phyloP scores from a whole-genome alignment of 2,797 vertebrate species.

The Nannoperca australis region DNA sequence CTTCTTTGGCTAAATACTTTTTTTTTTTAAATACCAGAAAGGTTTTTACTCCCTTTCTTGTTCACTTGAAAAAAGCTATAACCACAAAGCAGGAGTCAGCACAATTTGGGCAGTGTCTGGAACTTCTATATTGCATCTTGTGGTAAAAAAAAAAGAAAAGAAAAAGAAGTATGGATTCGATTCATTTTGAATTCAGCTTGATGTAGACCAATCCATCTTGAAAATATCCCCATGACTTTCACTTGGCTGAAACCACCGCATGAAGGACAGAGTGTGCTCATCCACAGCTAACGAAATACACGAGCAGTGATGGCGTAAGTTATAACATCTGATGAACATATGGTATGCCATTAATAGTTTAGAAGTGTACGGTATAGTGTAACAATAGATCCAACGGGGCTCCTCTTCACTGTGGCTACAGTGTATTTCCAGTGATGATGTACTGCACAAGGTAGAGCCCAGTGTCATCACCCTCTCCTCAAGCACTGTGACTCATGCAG shows the following conservation, averaged over 20 bases:
- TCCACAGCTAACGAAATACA: constrained; percentile 25
- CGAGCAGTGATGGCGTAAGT: constrained; percentile 22
- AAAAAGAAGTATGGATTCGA: constrained; percentile 42
- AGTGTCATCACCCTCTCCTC: constrained; percentile 65
- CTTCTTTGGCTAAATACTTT: constrained; percentile 48
- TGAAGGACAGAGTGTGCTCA: constrained; percentile 39
- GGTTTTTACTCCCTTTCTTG: constrained; percentile 53
- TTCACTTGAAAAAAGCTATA: constrained; percentile 41
- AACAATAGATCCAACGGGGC: constrained; percentile 68
- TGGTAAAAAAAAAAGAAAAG: constrained; percentile 27
- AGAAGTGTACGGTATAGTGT: constrained; percentile 46
- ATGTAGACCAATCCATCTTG: constrained; percentile 24
- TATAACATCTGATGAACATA: constrained; percentile 40
- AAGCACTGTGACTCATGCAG: constrained; percentile 73
- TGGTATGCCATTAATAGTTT: constrained; percentile 55
- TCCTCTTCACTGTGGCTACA: constrained; percentile 60
- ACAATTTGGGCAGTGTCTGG: constrained; percentile 41
- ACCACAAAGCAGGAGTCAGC: constrained; percentile 61
- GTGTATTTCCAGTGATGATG: constrained; percentile 69
- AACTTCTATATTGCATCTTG: constrained; percentile 51
- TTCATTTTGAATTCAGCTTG: constrained; percentile 55
- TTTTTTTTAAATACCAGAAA: constrained; percentile 45
- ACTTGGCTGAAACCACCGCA: constrained; percentile 31
- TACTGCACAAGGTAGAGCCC: constrained; percentile 61
- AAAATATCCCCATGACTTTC: constrained; percentile 40